Evolutionary conservation across 2,888 invertebrate genomes (phyloP).

Genomic region (Andrena chrysosceles): DNA sequence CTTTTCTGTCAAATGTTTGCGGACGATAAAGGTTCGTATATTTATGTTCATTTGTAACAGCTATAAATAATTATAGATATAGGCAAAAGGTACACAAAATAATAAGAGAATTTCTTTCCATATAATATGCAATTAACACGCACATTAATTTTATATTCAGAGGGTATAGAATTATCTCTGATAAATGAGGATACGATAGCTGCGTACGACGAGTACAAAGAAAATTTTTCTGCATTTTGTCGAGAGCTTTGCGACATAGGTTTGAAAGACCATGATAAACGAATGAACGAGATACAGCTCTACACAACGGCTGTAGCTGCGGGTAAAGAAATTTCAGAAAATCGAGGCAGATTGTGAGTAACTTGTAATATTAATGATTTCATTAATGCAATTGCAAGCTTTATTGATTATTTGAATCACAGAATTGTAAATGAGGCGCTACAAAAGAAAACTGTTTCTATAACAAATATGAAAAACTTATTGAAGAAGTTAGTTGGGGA

Average conservation of each 20-base stretch:
- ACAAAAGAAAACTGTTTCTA: constrained; percentile 83
- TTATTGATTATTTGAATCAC: background rate
- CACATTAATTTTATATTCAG: constrained; percentile 71
- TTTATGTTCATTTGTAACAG: background rate
- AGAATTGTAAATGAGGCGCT: constrained; percentile 85
- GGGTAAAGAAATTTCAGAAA: constrained; percentile 88
- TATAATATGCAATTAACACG: too few relatives aligned
- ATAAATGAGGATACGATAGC: constrained; percentile 88
- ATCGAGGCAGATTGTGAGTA: constrained; percentile 88
- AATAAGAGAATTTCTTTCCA: background rate
- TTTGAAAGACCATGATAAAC: constrained; percentile 87
- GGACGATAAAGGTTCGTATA: constrained; percentile 85
- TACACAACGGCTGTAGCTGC: constrained; percentile 85
- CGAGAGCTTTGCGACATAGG: constrained; percentile 88
- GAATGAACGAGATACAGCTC: constrained; percentile 86
- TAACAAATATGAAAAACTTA: constrained; percentile 79
- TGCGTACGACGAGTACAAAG: constrained; percentile 87
- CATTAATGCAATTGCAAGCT: background rate
- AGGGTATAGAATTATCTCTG: constrained; percentile 87
- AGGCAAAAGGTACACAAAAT: background rate
- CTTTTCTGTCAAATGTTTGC: constrained; percentile 90
- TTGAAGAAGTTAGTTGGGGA: constrained; percentile 64
- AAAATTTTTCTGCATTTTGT: constrained; percentile 86
- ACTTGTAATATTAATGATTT: constrained; percentile 45
- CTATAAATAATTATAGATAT: background rate